Conservation (phyloP, 2,888 invertebrate genomes). For the Augiades crinisus region DNA sequence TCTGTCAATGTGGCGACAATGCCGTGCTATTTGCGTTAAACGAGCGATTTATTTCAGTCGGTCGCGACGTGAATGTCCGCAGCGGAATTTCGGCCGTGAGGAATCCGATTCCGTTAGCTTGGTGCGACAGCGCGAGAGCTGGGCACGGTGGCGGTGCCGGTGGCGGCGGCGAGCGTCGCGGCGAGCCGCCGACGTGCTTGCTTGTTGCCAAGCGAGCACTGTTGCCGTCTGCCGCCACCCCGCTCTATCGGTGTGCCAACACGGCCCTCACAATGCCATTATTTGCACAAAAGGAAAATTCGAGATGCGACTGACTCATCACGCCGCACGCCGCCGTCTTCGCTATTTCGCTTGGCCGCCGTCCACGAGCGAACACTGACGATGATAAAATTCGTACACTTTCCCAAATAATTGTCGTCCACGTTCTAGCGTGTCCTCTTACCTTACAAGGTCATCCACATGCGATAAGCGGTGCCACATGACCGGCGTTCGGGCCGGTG, state of each 20-base stretch:
- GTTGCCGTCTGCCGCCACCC: conserved; percentile 39
- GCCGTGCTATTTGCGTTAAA: conserved; percentile 78
- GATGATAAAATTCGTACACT: conserved; percentile 33
- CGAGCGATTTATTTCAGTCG: conserved; percentile 79
- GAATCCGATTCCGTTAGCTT: conserved; percentile 75
- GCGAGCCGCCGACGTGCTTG: conserved; percentile 35
- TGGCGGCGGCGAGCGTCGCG: conserved; percentile 33
- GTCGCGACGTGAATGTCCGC: conserved; percentile 77
- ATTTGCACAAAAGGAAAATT: conserved; percentile 73
- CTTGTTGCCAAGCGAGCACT: conserved; percentile 39
- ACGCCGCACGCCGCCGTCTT: conserved; percentile 49
- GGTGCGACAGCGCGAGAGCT: conserved; percentile 42
- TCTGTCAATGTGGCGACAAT: conserved; percentile 76
- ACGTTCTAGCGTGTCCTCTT: conserved; percentile 47
- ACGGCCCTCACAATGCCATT: conserved; percentile 55
- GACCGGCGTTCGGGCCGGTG: conserved; percentile 47
- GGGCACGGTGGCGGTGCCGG: conserved; percentile 29
- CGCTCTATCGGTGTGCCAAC: conserved; percentile 43
- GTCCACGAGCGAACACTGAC: conserved; percentile 34
- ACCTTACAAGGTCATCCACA: conserved; percentile 56
- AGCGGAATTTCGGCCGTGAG: conserved; percentile 75
- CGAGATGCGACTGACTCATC: conserved; percentile 75
- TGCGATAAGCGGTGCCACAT: conserved; percentile 42
- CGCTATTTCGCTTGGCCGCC: conserved; percentile 40
- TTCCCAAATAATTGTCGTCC: conserved; percentile 40